Evolutionary conservation across 1,140 invertebrate species (phyloP).

Genomic region (Agrilus planipennis): DNA sequence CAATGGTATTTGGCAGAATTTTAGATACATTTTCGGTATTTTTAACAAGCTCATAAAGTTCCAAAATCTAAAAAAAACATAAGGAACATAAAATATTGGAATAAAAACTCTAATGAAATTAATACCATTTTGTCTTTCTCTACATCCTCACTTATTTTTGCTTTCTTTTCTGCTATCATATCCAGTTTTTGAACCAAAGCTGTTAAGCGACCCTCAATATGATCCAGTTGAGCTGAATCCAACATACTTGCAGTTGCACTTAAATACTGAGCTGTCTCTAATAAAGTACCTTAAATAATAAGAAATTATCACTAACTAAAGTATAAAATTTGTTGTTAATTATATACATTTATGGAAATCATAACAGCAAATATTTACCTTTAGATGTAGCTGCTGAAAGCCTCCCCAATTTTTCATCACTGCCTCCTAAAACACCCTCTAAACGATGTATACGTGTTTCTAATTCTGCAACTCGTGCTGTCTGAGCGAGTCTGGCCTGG

Average conservation of each 20-base stretch:
- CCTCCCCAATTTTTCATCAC: slow-evolving; percentile 45
- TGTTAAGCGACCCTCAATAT: slow-evolving; percentile 64
- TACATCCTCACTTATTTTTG: slow-evolving; percentile 49
- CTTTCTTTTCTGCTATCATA: slow-evolving; percentile 55
- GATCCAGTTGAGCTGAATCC: slow-evolving; percentile 68
- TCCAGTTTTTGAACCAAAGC: slow-evolving; percentile 65
- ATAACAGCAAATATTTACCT: slow-evolving; percentile 19
- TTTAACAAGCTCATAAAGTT: slow-evolving; percentile 77
- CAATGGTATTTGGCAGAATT: slow-evolving; percentile 66
- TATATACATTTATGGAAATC: background rate
- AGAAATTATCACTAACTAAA: background rate
- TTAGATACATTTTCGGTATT: slow-evolving; percentile 69
- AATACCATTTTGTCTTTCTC: slow-evolving; percentile 67
- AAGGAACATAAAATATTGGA: background rate
- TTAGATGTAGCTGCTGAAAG: slow-evolving; percentile 30
- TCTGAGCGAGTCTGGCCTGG: slow-evolving; percentile 54
- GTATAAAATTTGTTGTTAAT: background rate
- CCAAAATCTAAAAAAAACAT: slow-evolving; percentile 49
- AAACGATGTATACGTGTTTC: slow-evolving; percentile 63
- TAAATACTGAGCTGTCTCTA: slow-evolving; percentile 62
- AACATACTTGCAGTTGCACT: slow-evolving; percentile 66
- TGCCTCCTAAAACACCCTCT: slow-evolving; percentile 58
- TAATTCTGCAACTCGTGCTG: slow-evolving; percentile 55
- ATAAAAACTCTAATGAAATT: too few relatives aligned
- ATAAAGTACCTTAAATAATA: slow-evolving; percentile 21